Conservation (phyloP, 2,888 invertebrate genomes). For the Platypus cylindrus region DNA sequence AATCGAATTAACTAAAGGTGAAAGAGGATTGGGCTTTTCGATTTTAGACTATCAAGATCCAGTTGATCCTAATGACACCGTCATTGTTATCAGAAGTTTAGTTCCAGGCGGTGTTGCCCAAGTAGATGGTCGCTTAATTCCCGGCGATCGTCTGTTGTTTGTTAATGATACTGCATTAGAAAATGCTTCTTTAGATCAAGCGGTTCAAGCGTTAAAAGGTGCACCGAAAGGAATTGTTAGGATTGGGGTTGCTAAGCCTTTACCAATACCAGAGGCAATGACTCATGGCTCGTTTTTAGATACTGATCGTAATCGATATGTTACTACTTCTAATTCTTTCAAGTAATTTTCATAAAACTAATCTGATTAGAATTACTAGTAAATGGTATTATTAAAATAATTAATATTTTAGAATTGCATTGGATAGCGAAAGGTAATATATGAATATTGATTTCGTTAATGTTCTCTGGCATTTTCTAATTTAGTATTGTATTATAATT, state of each 20-base stretch:
- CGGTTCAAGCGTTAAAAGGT: constrained; percentile 93
- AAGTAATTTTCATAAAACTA: too few relatives aligned
- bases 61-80: constrained; percentile 88
- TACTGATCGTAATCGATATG: constrained; percentile 27
- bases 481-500: too few relatives aligned
- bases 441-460: too few relatives aligned
- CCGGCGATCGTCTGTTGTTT: constrained; percentile 87
- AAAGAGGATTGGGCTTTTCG: constrained; percentile 95
- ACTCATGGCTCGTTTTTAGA: constrained; percentile 34
- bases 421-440: too few relatives aligned
- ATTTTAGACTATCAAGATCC: constrained; percentile 95
- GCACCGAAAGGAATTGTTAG: constrained; percentile 89
- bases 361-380: too few relatives aligned
- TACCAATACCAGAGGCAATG: constrained; percentile 65
- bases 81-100: constrained; percentile 94
- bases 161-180: constrained; percentile 91
- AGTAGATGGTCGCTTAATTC: constrained; percentile 91
- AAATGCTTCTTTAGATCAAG: constrained; percentile 92
- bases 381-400: too few relatives aligned
- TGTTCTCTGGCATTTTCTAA: too few relatives aligned
- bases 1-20: constrained; percentile 92
- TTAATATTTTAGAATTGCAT: too few relatives aligned
- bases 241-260: constrained; percentile 90
- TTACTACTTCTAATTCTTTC: too few relatives aligned
- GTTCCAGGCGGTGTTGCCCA: constrained; percentile 98